Percentiles rank a stretch among this genome's conserved stretches.
Conservation (phyloP, 2,888 invertebrate genomes). For the Beris morrisii region DNA sequence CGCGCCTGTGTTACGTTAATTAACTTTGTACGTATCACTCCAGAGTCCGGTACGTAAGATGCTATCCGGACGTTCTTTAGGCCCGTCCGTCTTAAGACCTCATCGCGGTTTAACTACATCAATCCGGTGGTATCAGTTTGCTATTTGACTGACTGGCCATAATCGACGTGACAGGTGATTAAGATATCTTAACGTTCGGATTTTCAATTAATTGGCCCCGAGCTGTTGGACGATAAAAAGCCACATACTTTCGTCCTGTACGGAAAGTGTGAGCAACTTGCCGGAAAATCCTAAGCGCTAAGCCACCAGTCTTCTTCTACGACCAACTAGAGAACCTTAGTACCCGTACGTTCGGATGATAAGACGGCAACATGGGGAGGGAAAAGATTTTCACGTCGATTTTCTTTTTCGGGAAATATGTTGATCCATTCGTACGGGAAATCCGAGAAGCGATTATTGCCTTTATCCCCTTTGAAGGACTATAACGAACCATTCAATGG, state of each 20-base stretch:
- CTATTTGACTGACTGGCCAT: neutral
- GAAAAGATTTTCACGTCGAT: no score
- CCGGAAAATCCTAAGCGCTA: no score
- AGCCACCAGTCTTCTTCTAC: no score
- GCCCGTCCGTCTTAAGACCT: no score
- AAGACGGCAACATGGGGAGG: no score
- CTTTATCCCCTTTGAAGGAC: slow-evolving; percentile 35
- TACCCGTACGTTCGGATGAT: no score
- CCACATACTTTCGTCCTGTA: neutral
- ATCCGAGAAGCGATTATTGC: slow-evolving; percentile 34
- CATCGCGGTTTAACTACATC: no score
- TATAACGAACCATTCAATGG: slow-evolving; percentile 36
- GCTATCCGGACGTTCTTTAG: neutral
- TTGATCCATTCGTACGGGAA: slow-evolving; percentile 29
- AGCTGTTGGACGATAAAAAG: neutral
- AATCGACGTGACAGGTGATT: slow-evolving; percentile 14
- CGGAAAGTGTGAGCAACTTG: no score
- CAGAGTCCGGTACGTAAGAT: neutral
- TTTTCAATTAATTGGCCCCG: slow-evolving; percentile 19
- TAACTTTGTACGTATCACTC: neutral
- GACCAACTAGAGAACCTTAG: no score
- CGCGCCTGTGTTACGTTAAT: slow-evolving; percentile 8
- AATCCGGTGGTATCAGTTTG: no score
- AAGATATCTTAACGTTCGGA: slow-evolving; percentile 2
- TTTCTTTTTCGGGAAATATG: neutral